Conservation (phyloP, 2,888 invertebrate species). For the Fissipunctia ypsillon region DNA sequence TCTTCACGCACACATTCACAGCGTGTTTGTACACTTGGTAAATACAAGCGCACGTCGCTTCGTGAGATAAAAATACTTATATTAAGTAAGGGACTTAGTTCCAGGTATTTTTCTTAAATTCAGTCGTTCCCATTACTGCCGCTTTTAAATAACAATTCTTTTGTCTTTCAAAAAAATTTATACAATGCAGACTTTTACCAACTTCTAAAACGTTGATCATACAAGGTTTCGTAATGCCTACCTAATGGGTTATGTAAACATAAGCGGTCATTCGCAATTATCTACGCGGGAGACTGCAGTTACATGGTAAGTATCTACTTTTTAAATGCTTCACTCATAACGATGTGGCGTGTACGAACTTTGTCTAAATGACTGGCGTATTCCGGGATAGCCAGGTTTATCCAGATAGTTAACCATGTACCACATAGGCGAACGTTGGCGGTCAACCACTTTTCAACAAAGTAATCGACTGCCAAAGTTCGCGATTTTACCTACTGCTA, state of each 20-base stretch:
- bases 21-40: too few relatives aligned
- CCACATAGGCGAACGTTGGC: too few relatives aligned
- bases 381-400: neutral
- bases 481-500: neutral
- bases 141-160: neutral
- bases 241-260: conserved; percentile 55
- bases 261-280: conserved; percentile 60
- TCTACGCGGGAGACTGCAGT: conserved; percentile 51
- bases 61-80: too few relatives aligned
- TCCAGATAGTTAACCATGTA: too few relatives aligned
- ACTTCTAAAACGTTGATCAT: conserved; percentile 17
- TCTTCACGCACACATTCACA: too few relatives aligned
- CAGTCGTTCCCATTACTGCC: neutral
- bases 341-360: conserved; percentile 27
- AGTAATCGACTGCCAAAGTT: too few relatives aligned
- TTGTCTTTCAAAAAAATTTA: too few relatives aligned
- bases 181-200: neutral
- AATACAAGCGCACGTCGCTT: too few relatives aligned
- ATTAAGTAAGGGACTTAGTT: neutral
- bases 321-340: conserved; percentile 52
- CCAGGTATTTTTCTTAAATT: neutral
- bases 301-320: conserved; percentile 54
- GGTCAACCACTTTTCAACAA: too few relatives aligned
- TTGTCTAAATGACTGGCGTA: conserved; percentile 2
- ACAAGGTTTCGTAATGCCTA: conserved; percentile 38